Conservation (phyloP, 1,140 invertebrate genomes). For the Helicoverpa armigera region DNA sequence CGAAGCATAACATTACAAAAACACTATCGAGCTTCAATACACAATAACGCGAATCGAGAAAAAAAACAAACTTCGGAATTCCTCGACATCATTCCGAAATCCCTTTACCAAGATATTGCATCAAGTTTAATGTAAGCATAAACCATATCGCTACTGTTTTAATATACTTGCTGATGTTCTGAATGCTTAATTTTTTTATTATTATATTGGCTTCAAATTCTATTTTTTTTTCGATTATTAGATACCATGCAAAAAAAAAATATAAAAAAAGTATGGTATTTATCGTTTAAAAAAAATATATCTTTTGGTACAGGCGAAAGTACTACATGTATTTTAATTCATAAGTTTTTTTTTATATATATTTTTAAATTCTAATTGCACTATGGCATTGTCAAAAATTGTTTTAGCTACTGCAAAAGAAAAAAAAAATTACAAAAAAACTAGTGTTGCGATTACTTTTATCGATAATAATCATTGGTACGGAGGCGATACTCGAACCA, state of each 20-base stretch:
- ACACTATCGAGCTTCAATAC: conserved; percentile 11
- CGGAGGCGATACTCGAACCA: conserved; percentile 56
- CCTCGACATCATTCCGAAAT: conserved; percentile 37
- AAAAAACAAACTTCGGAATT: conserved; percentile 23
- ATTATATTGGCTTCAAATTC: too few relatives aligned
- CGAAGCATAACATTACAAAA: conserved; percentile 7
- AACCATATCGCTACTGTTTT: conserved; percentile 1
- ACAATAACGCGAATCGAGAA: conserved; percentile 20
- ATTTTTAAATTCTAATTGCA: too few relatives aligned
- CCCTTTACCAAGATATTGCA: conserved; percentile 26
- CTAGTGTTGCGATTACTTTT: conserved; percentile 15
- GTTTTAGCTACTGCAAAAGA: too few relatives aligned
- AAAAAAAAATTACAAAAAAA: neutral
- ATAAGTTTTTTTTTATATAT: too few relatives aligned
- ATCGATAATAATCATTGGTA: conserved; percentile 40
- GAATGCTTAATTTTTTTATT: too few relatives aligned
- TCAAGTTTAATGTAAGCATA: neutral
- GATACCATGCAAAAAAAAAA: too few relatives aligned
- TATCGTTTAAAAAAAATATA: too few relatives aligned
- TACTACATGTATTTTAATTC: too few relatives aligned
- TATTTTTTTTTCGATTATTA: too few relatives aligned
- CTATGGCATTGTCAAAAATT: neutral
- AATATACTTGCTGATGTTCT: too few relatives aligned
- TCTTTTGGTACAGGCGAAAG: too few relatives aligned
- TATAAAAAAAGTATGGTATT: too few relatives aligned